Base-by-base conservation (phyloP, 2,888 invertebrate species). In the Buathra laborator region DNA sequence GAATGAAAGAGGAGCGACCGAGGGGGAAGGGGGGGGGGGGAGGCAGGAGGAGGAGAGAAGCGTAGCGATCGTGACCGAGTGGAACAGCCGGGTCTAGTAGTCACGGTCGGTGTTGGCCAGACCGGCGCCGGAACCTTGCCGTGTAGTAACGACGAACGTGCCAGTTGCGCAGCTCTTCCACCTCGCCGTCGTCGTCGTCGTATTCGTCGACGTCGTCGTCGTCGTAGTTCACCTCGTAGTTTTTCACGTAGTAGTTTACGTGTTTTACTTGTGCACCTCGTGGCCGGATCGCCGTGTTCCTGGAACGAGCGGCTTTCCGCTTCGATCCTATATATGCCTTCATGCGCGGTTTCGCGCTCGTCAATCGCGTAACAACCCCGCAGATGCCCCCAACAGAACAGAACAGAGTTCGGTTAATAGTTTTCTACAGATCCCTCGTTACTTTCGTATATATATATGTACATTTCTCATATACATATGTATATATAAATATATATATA, bases 61-160 rank as follows among this genome's bases (percentile, higher is more conserved):
- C 62, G 46, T 48, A 16, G 75, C 75, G 75, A 75, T 75, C 75
- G 75, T 75, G 75, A 75, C 75, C 75, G 75, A 82, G 66, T 56
- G 77, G 56, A 81, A 77, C 75, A 70, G 56, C 51, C 62, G 78
- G 71, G 68, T 75, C 78, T 83, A 83, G 78, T 83, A 78, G 83
- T 83, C 72, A 74, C 83, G 78, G 78, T 78, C 78, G 72, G 72
- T 78, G 66, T 83, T 74, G 78, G 72, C 78, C 78, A 68, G 74
- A 83, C 78, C 79, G 78, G 78, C 78, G 78, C 72, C 78, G 74
- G 67, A 78, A 83, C 74, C 78, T 83, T 78, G 77, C 24, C 43
- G 44, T 62, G 76, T 53, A 72, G 67, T 59, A 77, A 77, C 80
- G 79, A 70, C 75, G 48, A 75, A 72, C 72, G 71, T 46, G 80